Evolutionary conservation across 2,113 vertebrate species (phyloP).

Genomic region (Neodontobutis hainanensis): DNA sequence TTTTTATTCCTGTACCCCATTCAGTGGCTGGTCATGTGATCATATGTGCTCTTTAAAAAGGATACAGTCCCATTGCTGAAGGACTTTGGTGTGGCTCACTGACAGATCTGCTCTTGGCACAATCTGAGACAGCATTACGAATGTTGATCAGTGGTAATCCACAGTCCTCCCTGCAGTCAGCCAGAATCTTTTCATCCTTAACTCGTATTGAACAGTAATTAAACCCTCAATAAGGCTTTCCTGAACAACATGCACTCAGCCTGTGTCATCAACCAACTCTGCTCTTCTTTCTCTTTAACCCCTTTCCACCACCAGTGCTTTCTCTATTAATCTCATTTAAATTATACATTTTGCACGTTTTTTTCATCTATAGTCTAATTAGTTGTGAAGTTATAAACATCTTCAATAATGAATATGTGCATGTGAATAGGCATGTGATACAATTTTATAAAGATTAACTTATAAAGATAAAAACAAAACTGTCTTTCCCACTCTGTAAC

Average conservation of each 20-base stretch:
- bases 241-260: conserved; percentile 19
- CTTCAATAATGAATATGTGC: conserved; percentile 15
- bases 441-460: neutral
- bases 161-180: conserved; percentile 45
- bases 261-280: conserved; percentile 19
- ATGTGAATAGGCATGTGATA: neutral
- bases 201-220: conserved; percentile 64
- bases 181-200: conserved; percentile 56
- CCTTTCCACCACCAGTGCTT: neutral
- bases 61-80: conserved; percentile 16
- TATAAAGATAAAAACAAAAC: conserved; percentile 16
- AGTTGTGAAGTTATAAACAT: conserved; percentile 15
- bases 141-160: conserved; percentile 60
- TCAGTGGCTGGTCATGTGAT: conserved; percentile 8
- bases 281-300: neutral
- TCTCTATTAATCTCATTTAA: conserved; percentile 14
- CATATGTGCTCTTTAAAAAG: conserved; percentile 13
- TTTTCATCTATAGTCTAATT: conserved; percentile 14
- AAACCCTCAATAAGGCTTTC: conserved; percentile 46
- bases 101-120: conserved; percentile 35
- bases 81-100: conserved; percentile 34
- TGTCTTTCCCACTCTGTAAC: conserved; percentile 22
- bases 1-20: conserved; percentile 4
- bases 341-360: conserved; percentile 13
- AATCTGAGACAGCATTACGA: conserved; percentile 48